Base-by-base conservation (phyloP, 2,113 vertebrate genomes). In the Pedetes capensis region DNA sequence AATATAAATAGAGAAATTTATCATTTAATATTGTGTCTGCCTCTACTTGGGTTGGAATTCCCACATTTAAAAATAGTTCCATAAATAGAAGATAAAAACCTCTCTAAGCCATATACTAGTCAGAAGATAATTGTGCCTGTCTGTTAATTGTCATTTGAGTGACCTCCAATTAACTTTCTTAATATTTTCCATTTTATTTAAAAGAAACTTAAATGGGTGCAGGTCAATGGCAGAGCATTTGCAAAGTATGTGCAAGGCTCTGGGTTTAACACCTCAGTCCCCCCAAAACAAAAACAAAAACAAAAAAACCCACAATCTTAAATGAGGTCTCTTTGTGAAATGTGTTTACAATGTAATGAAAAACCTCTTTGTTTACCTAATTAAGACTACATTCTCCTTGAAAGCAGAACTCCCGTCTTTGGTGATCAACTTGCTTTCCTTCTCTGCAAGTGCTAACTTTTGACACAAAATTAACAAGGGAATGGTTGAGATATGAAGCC, bases 1-100 rank as follows among this genome's bases (percentile, higher is more conserved):
- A 99, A 98, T 98, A 98, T 98, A 99, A 98, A 99, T 98, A 97
- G 98, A 96, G 96, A 95, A 98, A 98, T 98, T 96, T 97, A 96
- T 98, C 96, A 94, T 97, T 98, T 98, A 98, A 97, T 98, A 97
- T 96, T 86, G 96, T 81, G 92, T 96, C 97, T 98, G 98, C 97
- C 98, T 98, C 97, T 96, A 91, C 97, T 97, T 98, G 96, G 96
- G 96, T 97, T 97, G 96, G 97, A 96, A 95, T 98, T 92, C 96
- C 95, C 87, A 97, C 97, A 94, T 97, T 98, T 98, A 98, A 98
- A 98, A 98, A 98, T 97, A 97, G 96, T 97, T 95, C 94, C 98
- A 98, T 97, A 98, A 98, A 98, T 98, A 98, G 98, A 98, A 98
- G 98, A 98, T 97, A 98, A 98, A 98, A 98, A 98, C 96, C 98